Base-by-base conservation (phyloP, 2,797 vertebrate species). In the Potorous gilbertii region DNA sequence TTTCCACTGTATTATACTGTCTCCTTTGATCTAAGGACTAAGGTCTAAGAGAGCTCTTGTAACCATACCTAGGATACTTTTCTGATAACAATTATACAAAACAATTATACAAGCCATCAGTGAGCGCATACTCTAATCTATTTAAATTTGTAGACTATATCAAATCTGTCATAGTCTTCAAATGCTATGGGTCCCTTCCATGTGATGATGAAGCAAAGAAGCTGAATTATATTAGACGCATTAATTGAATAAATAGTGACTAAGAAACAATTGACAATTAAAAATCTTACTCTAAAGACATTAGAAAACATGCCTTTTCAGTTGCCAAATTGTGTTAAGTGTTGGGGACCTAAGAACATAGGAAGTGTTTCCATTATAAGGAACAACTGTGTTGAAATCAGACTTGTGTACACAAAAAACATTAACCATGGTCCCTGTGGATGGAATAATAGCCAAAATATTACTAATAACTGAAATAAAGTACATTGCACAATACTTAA, bases 381-480 rank as follows among this genome's bases (percentile, higher is more conserved):
- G 0, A 97, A 96, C 11, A 96, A 46, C 28, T 96, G 66, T 93
- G 93, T 94, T 1, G 56, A 94, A 97, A 54, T 55, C 10, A 96
- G 91, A 16, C 94, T 94, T 96, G 90, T 87, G 24, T 29, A 93
- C 4, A 91, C 55, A 16, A 91, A 96, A 97, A 97, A 24, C 62
- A 95, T 97, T 97, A 95, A 21, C 52, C 55, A 74, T 93, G 93
- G 94, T 93, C 31, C 81, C 97, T 93, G 46, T 92, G 95, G 89
- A 54, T 90, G 55, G 94, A 97, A 96, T 93, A 97, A 97, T 91
- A 93, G 50, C 96, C 57, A 92, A 27, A 91, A 93, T 46, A 18
- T 95, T 96, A 66, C 92, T 97, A 97, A 97, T 92, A 97, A 97
- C 57, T 96, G 94, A 97, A 98, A 97, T 8, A 90, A 97, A 95